Evolutionary conservation across 2,113 vertebrate genomes (phyloP), one percentile per base, ranked within the genome.

Genomic region (Ceyx margarethae): DNA sequence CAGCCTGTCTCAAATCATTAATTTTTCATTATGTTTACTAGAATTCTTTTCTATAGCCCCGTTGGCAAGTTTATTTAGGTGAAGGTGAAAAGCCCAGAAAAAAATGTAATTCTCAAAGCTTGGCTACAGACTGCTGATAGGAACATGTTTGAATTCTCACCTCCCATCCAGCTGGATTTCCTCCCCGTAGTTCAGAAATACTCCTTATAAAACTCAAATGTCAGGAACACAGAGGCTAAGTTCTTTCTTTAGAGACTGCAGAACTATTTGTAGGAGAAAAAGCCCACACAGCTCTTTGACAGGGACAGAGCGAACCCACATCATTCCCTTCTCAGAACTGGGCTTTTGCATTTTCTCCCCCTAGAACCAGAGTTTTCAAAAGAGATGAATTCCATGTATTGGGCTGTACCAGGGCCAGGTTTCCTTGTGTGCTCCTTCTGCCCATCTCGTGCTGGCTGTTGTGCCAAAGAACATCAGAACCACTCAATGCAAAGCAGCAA

Each of bases 201-300:
- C 69, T 87, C 35, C 46, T 48, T 85, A 15, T 77, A 81, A 87
- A 88, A 94, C 76, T 74, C 75, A 94, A 89, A 95, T 92, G 89
- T 95, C 89, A 93, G 85, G 93, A 95, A 83, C 96, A 89, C 50
- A 91, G 92, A 92, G 92, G 72, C 94, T 93, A 95, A 94, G 87
- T 53, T 94, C 90, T 95, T 92, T 93, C 95, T 94, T 93, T 92
- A 94, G 91, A 91, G 85, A 33, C 57, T 85, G 79, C 75, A 80
- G 28, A 94, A 83, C 72, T 95, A 87, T 91, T 93, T 95, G 73
- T 57, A 66, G 90, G 61, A 89, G 81, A 77, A 91, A 68, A 95
- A 96, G 65, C 91, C 92, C 85, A 96, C 92, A 87, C 85, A 89
- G 85, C 91, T 94, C 81, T 91, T 90, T 74, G 89, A 82, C 51